phyloP scores from a whole-genome alignment of 2,888 invertebrate genomes.

The Zhengitettix transpicula region DNA sequence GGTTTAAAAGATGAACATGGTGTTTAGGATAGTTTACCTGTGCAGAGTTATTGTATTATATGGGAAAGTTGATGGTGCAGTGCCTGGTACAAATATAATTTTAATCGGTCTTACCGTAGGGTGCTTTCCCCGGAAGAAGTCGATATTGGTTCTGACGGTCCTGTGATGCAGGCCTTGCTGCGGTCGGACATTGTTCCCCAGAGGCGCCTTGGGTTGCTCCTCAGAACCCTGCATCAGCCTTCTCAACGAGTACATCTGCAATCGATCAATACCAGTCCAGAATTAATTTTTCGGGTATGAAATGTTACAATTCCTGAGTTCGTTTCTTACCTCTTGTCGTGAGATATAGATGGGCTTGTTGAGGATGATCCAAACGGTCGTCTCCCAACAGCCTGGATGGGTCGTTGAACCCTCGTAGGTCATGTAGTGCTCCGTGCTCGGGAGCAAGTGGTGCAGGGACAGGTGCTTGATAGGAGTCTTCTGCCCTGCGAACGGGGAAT shows the following conservation, averaged over 20 bases:
- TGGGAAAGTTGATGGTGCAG: too few species aligned
- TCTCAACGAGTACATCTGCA: conserved; percentile 70
- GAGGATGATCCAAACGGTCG: conserved; percentile 96
- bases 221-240: conserved; percentile 80
- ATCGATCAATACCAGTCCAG: conserved; percentile 9
- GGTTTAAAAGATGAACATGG: too few species aligned
- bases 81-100: too few species aligned
- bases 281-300: too few species aligned
- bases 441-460: conserved; percentile 70
- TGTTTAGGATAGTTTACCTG: too few species aligned
- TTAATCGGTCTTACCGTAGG: too few species aligned
- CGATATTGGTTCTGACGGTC: conserved; percentile 91
- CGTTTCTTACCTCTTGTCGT: conserved; percentile 68
- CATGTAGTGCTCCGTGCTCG: conserved; percentile 85
- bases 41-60: too few species aligned
- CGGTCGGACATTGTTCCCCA: conserved; percentile 91
- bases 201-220: conserved; percentile 70
- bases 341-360: conserved; percentile 97
- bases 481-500: conserved; percentile 42
- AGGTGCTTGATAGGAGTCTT: conserved; percentile 69
- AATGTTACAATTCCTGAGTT: too few species aligned
- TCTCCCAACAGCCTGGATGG: conserved; percentile 97
- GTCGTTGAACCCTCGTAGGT: conserved; percentile 97
- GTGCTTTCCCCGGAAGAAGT: conserved; percentile 50
- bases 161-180: conserved; percentile 81